Conservation (phyloP, 2,113 vertebrate species). For the Stegostoma tigrinum region DNA sequence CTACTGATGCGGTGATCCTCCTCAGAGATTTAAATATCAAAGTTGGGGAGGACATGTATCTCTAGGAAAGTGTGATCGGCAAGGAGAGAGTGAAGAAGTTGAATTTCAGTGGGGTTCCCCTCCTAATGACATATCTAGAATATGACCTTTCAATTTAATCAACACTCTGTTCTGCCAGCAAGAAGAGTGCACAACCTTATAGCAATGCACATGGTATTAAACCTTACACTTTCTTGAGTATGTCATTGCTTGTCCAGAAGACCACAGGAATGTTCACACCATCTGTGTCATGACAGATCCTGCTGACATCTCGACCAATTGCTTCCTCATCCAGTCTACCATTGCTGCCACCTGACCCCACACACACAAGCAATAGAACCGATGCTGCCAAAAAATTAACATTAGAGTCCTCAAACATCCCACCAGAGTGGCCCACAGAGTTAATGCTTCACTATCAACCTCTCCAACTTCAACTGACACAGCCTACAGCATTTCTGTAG, state of each 20-base stretch:
- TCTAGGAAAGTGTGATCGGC: neutral
- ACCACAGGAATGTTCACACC: neutral
- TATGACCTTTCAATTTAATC: neutral
- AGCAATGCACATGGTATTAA: neutral
- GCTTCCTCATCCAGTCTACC: neutral
- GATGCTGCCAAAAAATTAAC: no score
- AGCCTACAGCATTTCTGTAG: no score
- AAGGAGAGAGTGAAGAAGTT: neutral
- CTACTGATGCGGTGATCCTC: neutral
- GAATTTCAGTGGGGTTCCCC: neutral
- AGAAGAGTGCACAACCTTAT: neutral
- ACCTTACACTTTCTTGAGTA: neutral
- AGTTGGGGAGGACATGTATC: neutral
- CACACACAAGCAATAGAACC: no score
- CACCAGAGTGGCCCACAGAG: no score
- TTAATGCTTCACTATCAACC: no score
- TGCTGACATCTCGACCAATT: neutral
- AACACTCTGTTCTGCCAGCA: neutral
- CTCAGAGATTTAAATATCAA: neutral
- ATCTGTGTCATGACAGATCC: neutral
- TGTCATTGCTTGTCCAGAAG: neutral
- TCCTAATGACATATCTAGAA: neutral
- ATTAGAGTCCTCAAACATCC: no score
- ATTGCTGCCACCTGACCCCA: no score
- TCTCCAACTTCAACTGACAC: no score